Evolutionary conservation across 2,113 vertebrate species (phyloP).

Genomic region (Eurystomus gularis): DNA sequence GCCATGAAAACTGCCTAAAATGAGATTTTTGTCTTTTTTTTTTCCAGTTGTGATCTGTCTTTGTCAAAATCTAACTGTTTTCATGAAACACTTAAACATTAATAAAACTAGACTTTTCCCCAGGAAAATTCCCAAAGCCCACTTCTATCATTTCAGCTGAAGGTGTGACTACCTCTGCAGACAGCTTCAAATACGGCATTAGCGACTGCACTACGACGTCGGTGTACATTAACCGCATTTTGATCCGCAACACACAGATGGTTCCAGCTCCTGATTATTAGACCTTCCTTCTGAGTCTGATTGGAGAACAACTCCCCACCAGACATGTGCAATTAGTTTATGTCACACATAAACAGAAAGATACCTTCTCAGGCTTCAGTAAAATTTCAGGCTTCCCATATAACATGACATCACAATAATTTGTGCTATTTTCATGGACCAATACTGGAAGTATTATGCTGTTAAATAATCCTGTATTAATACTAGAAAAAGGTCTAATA

Average conservation of each 20-base stretch:
- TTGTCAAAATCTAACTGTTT: neutral
- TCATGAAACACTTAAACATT: neutral
- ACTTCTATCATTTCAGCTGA: neutral
- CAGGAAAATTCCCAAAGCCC: neutral
- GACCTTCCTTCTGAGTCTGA: neutral
- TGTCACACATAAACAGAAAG: neutral
- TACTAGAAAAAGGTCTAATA: neutral
- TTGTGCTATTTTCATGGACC: neutral
- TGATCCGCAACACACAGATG: neutral
- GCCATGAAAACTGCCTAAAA: neutral
- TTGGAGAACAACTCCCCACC: neutral
- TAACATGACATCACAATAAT: neutral
- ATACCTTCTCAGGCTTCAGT: neutral
- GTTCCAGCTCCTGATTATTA: neutral
- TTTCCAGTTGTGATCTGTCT: rapidly evolving
- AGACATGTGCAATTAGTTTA: neutral
- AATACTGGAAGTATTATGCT: neutral
- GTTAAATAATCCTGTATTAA: neutral
- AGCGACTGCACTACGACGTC: neutral
- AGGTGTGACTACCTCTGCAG: neutral
- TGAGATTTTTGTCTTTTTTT: neutral
- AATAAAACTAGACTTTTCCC: neutral
- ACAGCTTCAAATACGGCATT: neutral
- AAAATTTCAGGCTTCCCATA: neutral
- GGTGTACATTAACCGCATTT: neutral